Percentiles rank a stretch among this genome's conserved stretches.
Conservation (phyloP, 2,797 vertebrate genomes). For the Ataeniobius toweri region DNA sequence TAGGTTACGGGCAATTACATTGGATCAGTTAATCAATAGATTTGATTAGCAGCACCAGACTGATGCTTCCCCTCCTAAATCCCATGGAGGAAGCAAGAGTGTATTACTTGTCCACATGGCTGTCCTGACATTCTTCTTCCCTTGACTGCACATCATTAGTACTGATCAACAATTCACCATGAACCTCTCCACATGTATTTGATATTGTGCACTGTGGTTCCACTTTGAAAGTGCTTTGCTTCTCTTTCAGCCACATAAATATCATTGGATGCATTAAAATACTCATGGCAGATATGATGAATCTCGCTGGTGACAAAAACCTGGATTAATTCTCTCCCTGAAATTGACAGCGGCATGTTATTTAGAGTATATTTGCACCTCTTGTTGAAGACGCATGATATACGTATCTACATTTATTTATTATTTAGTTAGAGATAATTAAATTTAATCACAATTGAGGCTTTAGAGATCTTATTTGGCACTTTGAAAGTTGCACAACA, state of each 20-base stretch:
- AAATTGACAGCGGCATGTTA: neutral
- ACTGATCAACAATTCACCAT: neutral
- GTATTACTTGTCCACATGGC: neutral
- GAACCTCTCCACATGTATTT: neutral
- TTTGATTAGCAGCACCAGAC: neutral
- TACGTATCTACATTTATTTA: no score
- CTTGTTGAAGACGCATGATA: no score
- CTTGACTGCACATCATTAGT: neutral
- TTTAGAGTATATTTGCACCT: neutral
- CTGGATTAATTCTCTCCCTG: neutral
- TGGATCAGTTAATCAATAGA: neutral
- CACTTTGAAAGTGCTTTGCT: neutral
- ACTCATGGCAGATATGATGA: no score
- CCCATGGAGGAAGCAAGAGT: neutral
- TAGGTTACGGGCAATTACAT: neutral
- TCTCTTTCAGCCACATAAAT: neutral
- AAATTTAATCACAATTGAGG: slow-evolving; percentile 2
- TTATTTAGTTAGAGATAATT: neutral
- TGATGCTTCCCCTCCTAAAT: neutral
- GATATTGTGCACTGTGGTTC: neutral
- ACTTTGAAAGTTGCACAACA: slow-evolving; percentile 16
- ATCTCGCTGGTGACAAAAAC: no score
- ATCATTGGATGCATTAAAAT: neutral
- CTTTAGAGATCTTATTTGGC: neutral
- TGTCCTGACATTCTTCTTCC: neutral